Conservation (phyloP, 2,797 vertebrate species). For the Etheostoma nigrum region DNA sequence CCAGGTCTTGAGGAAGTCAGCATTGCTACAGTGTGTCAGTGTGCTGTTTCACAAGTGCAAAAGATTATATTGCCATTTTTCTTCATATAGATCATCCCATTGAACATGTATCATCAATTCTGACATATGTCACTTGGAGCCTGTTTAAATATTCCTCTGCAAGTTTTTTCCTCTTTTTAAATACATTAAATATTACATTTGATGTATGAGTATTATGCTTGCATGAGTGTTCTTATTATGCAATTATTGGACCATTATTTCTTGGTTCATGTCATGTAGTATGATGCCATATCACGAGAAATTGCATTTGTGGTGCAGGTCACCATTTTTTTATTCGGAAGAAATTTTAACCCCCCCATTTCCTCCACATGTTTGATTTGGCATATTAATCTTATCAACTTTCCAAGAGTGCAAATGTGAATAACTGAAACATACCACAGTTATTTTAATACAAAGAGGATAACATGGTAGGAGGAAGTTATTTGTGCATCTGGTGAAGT, state of each 20-base stretch:
- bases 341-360: slow-evolving; percentile 46
- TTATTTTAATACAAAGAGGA: slow-evolving; percentile 72
- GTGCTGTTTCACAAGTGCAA: slow-evolving; percentile 50
- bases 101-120: slow-evolving; percentile 43
- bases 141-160: slow-evolving; percentile 22
- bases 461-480: slow-evolving; percentile 74
- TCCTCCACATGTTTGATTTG: slow-evolving; percentile 59
- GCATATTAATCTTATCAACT: slow-evolving; percentile 72
- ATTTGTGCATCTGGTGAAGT: slow-evolving; percentile 82
- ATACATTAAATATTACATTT: slow-evolving; percentile 25
- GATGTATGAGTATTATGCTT: slow-evolving; percentile 32
- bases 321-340: slow-evolving; percentile 45
- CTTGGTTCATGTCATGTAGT: slow-evolving; percentile 17
- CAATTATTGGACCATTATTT: slow-evolving; percentile 33
- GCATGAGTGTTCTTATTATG: slow-evolving; percentile 39
- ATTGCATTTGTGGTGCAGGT: slow-evolving; percentile 49
- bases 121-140: slow-evolving; percentile 22
- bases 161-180: slow-evolving; percentile 18
- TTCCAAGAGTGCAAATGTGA: slow-evolving; percentile 68
- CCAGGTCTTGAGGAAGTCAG: slow-evolving; percentile 52
- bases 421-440: slow-evolving; percentile 73
- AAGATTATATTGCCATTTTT: slow-evolving; percentile 25
- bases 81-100: slow-evolving; percentile 24
- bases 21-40: slow-evolving; percentile 40
- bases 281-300: slow-evolving; percentile 23